phyloP scores from a whole-genome alignment of 2,113 vertebrate genomes.

The Leucosticte australis region DNA sequence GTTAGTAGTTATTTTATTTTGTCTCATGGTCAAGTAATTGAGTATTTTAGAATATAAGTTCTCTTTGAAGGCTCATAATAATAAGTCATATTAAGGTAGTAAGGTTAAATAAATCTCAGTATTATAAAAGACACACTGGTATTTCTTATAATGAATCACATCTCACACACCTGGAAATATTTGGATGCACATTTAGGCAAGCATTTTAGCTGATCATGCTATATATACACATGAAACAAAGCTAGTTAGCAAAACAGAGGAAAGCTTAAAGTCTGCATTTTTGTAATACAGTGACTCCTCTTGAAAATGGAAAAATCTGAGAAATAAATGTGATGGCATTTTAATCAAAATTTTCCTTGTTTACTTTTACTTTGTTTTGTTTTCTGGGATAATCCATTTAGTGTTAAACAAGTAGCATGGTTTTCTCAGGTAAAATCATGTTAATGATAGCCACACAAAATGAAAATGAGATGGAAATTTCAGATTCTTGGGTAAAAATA shows the following conservation, averaged over 20 bases:
- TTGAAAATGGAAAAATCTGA: not conserved
- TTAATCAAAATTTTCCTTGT: not conserved
- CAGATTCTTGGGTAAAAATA: not conserved
- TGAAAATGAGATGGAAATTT: not conserved
- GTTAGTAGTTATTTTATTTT: not conserved
- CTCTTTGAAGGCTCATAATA: not conserved
- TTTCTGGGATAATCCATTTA: not conserved
- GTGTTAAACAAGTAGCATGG: not conserved
- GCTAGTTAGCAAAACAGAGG: not conserved
- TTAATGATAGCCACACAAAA: not conserved
- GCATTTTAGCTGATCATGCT: not conserved
- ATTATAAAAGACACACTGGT: not conserved
- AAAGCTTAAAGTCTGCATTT: not conserved
- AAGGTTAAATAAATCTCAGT: not conserved
- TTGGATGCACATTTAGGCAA: not conserved
- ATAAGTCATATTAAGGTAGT: not conserved
- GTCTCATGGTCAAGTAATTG: not conserved
- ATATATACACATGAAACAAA: not conserved
- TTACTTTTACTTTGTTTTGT: not conserved
- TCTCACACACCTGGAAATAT: not conserved
- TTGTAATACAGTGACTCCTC: not conserved
- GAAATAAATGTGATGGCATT: not conserved
- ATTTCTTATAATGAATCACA: not conserved
- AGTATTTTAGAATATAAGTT: not conserved
- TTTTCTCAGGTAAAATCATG: not conserved